Conservation (phyloP, 2,888 invertebrate species). For the Ectemnius continuus region DNA sequence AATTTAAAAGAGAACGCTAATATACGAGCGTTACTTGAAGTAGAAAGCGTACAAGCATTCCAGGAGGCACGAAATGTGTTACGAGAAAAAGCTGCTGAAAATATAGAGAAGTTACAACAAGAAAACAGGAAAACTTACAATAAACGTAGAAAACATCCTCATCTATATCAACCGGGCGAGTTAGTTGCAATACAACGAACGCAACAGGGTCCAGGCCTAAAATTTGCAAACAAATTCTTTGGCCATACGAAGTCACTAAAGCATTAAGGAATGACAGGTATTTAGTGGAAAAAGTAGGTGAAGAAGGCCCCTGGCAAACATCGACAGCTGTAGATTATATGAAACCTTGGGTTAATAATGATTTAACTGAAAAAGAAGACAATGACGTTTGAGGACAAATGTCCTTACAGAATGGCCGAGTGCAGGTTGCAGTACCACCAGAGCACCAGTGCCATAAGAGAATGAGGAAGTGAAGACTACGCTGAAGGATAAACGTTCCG, state of each 20-base stretch:
- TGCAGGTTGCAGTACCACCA: background rate
- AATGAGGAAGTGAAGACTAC: no score
- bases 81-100: conserved; percentile 1
- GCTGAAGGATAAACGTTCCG: no score
- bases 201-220: conserved; percentile 34
- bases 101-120: background rate
- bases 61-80: conserved; percentile 10
- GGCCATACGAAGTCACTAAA: conserved; percentile 35
- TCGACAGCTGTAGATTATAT: conserved; percentile 62
- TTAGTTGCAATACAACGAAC: conserved; percentile 38
- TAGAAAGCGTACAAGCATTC: conserved; percentile 5
- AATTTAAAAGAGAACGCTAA: background rate
- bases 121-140: conserved; percentile 37
- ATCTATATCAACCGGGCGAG: conserved; percentile 14
- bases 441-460: no score
- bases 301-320: conserved; percentile 62
- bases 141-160: conserved; percentile 30
- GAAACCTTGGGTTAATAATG: conserved; percentile 46
- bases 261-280: conserved; percentile 49
- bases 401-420: conserved; percentile 37
- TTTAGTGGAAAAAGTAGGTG: conserved; percentile 62
- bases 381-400: conserved; percentile 4
- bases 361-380: conserved; percentile 7
- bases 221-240: conserved; percentile 30
- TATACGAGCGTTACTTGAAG: background rate